A percentile compares a stretch with the other conserved stretches of the same genome.
phyloP scores from a whole-genome alignment of 2,888 invertebrate species.

The Orthosia incerta region DNA sequence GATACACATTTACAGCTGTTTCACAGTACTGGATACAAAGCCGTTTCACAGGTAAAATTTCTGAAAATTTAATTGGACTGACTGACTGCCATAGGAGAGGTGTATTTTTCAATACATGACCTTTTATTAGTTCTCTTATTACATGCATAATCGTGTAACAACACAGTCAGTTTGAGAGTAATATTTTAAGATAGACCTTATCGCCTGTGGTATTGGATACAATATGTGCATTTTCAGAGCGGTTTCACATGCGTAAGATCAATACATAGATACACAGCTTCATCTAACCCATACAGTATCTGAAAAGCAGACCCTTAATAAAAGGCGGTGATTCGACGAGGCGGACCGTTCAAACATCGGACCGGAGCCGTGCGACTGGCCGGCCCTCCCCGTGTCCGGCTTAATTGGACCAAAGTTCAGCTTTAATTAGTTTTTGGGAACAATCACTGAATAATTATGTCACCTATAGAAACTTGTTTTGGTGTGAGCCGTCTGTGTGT shows the following conservation, averaged over 20 bases:
- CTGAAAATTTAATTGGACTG: no score
- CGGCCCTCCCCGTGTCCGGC: slow-evolving; percentile 55
- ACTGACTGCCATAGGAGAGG: no score
- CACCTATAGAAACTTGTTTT: slow-evolving; percentile 23
- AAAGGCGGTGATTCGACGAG: slow-evolving; percentile 26
- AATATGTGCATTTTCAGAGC: no score
- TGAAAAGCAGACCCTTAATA: slow-evolving; percentile 20
- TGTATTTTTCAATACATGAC: neutral
- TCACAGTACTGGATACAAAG: no score
- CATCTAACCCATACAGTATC: neutral
- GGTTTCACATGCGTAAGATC: no score
- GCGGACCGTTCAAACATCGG: slow-evolving; percentile 39
- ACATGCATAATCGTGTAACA: neutral
- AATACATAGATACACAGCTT: no score
- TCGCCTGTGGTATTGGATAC: no score
- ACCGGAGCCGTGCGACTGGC: neutral
- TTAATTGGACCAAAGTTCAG: slow-evolving; percentile 63
- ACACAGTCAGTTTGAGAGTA: no score
- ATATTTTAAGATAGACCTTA: no score
- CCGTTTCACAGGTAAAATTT: no score
- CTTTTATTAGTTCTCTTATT: neutral
- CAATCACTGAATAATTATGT: slow-evolving; percentile 56
- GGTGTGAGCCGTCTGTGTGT: neutral
- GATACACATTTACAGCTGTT: no score
- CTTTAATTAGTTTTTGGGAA: slow-evolving; percentile 59